Percentiles rank a stretch among this genome's conserved stretches.
These are phyloP conservation scores for Acleris emargana DNA, from an alignment of 2,888 invertebrate species.

Conservation along the genomic window DNA sequence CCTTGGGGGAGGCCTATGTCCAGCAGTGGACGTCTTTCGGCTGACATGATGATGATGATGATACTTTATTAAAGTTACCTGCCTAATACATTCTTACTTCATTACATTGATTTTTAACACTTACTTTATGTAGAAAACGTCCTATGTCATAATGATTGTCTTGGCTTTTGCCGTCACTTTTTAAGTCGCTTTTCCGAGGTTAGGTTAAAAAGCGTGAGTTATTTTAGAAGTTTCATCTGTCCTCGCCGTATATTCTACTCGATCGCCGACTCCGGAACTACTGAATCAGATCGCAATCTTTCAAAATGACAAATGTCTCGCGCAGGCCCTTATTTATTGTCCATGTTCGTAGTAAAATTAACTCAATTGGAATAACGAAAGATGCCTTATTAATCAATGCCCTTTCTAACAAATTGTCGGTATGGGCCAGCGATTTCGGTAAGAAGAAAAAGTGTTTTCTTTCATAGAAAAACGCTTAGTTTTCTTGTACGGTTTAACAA, in stretches of 20 bases:
- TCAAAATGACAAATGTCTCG: conserved; percentile 69
- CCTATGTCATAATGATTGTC: no score
- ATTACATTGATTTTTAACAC: no score
- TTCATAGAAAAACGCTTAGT: background rate
- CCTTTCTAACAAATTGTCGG: conserved; percentile 69
- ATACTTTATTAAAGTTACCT: no score
- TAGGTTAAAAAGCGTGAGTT: background rate
- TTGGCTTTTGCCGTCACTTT: no score
- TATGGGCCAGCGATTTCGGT: conserved; percentile 54
- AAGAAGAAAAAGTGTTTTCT: conserved; percentile 3
- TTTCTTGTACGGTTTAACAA: background rate
- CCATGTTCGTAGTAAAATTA: conserved; percentile 66
- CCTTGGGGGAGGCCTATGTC: no score
- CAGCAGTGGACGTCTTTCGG: no score
- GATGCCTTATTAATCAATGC: conserved; percentile 71
- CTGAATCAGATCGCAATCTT: conserved; percentile 72
- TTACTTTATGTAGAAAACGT: no score
- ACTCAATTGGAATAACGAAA: conserved; percentile 72
- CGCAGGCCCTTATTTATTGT: conserved; percentile 64
- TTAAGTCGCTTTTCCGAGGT: background rate
- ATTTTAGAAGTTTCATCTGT: conserved; percentile 39
- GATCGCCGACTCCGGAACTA: conserved; percentile 54
- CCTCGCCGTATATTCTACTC: conserved; percentile 28
- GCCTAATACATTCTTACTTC: no score
- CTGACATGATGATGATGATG: no score